These are phyloP conservation scores for Falco peregrinus DNA, from an alignment of 2,797 vertebrate genomes.

Conservation along the genomic window DNA sequence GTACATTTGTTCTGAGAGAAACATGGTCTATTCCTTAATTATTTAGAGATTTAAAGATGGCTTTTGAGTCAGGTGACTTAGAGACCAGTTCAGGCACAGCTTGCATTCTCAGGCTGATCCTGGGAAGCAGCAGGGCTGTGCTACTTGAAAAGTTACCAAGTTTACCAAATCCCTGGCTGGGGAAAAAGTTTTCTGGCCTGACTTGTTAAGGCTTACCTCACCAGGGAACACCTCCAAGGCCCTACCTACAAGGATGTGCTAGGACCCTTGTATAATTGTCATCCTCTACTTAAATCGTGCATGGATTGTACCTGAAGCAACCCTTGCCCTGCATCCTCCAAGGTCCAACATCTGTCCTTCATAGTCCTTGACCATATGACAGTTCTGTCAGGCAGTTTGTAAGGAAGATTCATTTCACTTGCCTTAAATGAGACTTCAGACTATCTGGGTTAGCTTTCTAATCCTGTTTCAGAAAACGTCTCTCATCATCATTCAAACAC, in stretches of 20 bases:
- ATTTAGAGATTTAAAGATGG: neutral
- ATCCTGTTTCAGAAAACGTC: neutral
- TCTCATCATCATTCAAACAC: neutral
- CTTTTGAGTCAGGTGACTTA: neutral
- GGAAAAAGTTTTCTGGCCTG: neutral
- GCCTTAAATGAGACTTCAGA: neutral
- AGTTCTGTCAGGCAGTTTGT: neutral
- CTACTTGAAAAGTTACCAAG: neutral
- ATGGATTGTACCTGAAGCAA: neutral
- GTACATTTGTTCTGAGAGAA: neutral
- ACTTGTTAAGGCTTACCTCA: neutral
- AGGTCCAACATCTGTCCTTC: neutral
- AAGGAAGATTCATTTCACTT: neutral
- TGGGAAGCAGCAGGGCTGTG: accelerated
- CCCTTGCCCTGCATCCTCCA: neutral
- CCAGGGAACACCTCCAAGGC: accelerated
- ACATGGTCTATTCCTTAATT: neutral
- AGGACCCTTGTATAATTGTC: neutral
- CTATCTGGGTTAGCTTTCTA: neutral
- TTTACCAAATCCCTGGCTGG: neutral
- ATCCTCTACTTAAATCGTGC: neutral
- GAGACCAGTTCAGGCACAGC: neutral
- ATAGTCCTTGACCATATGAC: neutral
- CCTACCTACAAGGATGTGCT: neutral
- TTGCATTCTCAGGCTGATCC: neutral